Conservation (phyloP, 92 coral and sea anemone species). For the Umimayanthus chanpuru region DNA sequence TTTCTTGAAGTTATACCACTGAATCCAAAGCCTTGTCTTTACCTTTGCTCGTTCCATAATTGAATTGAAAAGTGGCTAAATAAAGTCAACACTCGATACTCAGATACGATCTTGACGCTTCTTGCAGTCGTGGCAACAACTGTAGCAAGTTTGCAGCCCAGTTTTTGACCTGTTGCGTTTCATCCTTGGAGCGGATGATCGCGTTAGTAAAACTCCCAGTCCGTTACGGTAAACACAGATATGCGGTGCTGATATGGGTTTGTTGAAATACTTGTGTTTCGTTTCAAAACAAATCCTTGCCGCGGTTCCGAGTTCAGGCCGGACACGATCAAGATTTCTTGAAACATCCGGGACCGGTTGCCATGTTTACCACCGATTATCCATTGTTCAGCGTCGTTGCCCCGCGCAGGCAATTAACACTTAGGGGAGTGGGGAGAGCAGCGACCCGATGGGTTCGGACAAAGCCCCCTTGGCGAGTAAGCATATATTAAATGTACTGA, state of each 20-base stretch:
- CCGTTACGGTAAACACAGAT: not conserved
- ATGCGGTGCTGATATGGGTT: not conserved
- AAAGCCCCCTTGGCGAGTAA: too few relatives aligned
- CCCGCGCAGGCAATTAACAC: constrained; percentile 46
- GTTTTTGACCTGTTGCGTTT: constrained; percentile 15
- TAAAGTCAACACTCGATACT: not conserved
- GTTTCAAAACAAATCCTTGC: constrained; percentile 34
- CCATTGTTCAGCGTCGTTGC: constrained; percentile 88
- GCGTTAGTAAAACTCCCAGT: not conserved
- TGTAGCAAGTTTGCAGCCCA: not conserved
- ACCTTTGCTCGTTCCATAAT: constrained; percentile 41
- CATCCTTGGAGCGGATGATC: constrained; percentile 13
- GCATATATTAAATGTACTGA: too few relatives aligned
- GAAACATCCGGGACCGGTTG: constrained; percentile 88
- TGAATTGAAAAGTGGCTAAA: not conserved
- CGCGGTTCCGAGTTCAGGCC: constrained; percentile 11
- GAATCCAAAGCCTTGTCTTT: not conserved
- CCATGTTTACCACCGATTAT: constrained; percentile 70
- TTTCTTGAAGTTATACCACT: not conserved
- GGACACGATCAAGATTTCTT: constrained; percentile 5
- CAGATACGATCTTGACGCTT: not conserved
- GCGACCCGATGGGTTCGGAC: too few relatives aligned
- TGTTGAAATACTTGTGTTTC: constrained; percentile 45
- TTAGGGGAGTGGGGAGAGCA: constrained; percentile 38
- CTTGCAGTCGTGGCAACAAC: constrained; percentile 27